Conservation (phyloP, 2,113 vertebrate species). For the Limnothrissa miodon region DNA sequence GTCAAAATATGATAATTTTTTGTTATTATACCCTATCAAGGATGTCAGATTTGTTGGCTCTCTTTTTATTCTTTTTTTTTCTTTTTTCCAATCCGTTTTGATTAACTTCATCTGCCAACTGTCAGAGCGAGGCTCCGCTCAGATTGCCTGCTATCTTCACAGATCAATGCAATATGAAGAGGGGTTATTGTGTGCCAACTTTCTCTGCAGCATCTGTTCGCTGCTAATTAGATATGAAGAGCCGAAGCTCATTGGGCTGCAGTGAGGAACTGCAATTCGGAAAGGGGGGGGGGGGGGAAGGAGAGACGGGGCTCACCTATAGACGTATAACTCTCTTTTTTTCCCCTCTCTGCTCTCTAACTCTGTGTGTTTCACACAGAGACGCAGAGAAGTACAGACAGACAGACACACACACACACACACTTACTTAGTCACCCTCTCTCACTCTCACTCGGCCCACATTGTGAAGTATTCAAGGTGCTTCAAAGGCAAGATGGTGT, state of each 20-base stretch:
- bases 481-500: conserved; percentile 17
- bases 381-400: background rate
- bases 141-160: conserved; percentile 32
- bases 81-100: conserved; percentile 42
- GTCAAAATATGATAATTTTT: conserved; percentile 47
- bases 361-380: background rate
- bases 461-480: conserved; percentile 18
- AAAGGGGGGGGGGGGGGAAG: conserved; percentile 19
- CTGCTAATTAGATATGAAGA: conserved; percentile 55
- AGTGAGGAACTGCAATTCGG: background rate
- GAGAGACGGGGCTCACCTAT: background rate
- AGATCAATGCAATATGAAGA: conserved; percentile 51
- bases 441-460: background rate
- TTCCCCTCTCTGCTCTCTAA: background rate
- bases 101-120: conserved; percentile 54
- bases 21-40: conserved; percentile 37
- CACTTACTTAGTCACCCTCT: background rate
- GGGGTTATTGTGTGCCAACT: conserved; percentile 52
- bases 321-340: background rate
- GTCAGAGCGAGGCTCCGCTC: conserved; percentile 44
- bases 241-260: conserved; percentile 38
- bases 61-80: conserved; percentile 45
- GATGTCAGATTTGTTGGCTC: conserved; percentile 48
- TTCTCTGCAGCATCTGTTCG: conserved; percentile 52
- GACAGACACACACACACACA: background rate